Evolutionary conservation across 2,888 invertebrate species (phyloP).

Genomic region (Aphrophora alni): DNA sequence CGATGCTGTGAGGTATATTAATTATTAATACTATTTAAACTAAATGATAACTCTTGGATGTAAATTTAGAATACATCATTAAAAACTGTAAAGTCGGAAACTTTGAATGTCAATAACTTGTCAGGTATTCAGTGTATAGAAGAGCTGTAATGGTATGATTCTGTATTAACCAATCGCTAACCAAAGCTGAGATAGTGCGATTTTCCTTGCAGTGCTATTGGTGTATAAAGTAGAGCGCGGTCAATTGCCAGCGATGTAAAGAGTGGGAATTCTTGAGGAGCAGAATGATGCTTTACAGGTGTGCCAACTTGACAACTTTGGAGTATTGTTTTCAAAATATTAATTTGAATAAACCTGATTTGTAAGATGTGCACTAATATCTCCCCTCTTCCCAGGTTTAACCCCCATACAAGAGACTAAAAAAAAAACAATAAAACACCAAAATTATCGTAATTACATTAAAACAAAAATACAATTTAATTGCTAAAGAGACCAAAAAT

Average conservation of each 20-base stretch:
- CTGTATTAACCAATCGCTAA: neutral
- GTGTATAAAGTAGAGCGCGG: neutral
- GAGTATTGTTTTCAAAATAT: no score
- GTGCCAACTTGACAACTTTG: neutral
- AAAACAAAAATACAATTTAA: no score
- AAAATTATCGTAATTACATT: no score
- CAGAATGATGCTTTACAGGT: neutral
- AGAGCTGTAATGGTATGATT: neutral
- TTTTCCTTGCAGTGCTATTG: neutral
- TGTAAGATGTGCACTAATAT: no score
- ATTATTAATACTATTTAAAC: no score
- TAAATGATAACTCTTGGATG: no score
- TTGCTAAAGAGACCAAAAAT: no score
- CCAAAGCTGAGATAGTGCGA: neutral
- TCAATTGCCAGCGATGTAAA: neutral
- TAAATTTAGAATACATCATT: neutral
- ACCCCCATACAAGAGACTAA: no score
- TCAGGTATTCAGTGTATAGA: neutral
- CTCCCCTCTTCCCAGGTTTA: no score
- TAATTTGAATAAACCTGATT: no score
- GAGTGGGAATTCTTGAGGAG: neutral
- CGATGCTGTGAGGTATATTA: no score
- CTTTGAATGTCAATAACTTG: neutral
- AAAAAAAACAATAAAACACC: no score
- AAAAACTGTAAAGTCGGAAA: neutral